Conservation (phyloP, 2,113 vertebrate species). For the Lycocorax pyrrhopterus region DNA sequence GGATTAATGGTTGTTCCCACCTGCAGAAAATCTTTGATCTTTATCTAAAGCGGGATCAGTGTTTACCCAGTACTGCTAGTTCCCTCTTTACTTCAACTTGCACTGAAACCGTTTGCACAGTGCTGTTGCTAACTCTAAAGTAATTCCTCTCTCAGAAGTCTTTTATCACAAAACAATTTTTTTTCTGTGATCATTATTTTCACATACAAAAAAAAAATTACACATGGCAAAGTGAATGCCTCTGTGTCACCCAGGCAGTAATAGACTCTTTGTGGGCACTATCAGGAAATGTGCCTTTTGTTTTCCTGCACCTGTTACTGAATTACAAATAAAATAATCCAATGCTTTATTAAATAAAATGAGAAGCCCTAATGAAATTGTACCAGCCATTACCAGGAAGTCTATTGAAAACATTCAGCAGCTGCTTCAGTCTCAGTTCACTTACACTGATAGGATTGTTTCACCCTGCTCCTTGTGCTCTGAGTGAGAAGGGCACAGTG, state of each 20-base stretch:
- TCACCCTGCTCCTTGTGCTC: neutral
- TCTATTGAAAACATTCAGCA: slow-evolving; percentile 36
- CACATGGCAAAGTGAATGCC: neutral
- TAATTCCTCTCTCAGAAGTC: neutral
- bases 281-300: slow-evolving; percentile 47
- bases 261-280: slow-evolving; percentile 28
- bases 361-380: slow-evolving; percentile 25
- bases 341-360: slow-evolving; percentile 43
- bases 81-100: neutral
- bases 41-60: neutral
- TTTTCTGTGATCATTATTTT: neutral
- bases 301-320: slow-evolving; percentile 43
- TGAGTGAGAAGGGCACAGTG: neutral
- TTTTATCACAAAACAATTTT: neutral
- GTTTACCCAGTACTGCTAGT: neutral
- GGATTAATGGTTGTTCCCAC: neutral
- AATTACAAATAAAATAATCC: slow-evolving; percentile 41
- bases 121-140: neutral
- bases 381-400: slow-evolving; percentile 57
- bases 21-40: neutral
- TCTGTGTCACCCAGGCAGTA: neutral
- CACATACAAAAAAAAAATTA: neutral
- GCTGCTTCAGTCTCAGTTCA: neutral
- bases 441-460: slow-evolving; percentile 28
- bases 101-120: neutral